Conservation (phyloP, 2,113 vertebrate genomes). For the Mesembrinibis cayennensis region DNA sequence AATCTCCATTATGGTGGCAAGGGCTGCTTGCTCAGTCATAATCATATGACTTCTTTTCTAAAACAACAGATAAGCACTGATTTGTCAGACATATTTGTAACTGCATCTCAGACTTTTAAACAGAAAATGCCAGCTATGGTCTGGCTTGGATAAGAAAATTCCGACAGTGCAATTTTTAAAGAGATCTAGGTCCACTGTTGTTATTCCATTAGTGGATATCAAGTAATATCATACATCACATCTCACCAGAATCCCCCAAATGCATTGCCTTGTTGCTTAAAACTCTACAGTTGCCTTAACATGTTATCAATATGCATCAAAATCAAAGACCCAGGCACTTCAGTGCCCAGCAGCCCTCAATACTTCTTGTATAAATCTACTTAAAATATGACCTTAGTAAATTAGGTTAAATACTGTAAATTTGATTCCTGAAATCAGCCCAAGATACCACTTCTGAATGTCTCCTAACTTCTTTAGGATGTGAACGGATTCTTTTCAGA, state of each 20-base stretch:
- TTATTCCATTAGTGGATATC: not conserved
- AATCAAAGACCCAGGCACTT: not conserved
- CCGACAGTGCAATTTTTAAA: not conserved
- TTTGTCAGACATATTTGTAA: not conserved
- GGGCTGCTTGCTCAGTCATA: not conserved
- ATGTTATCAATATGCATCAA: not conserved
- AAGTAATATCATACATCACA: not conserved
- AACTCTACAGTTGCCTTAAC: not conserved
- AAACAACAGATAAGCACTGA: not conserved
- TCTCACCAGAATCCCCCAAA: not conserved
- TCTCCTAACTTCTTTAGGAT: not conserved
- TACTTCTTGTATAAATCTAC: not conserved
- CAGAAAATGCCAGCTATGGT: not conserved
- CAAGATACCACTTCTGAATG: not conserved
- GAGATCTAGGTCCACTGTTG: not conserved
- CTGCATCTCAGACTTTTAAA: not conserved
- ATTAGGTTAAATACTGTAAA: not conserved
- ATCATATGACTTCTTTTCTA: not conserved
- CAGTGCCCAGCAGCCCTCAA: not conserved
- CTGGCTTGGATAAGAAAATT: not conserved
- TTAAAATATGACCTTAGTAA: not conserved
- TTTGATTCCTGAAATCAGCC: not conserved
- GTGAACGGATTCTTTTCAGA: not conserved
- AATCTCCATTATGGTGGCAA: not conserved
- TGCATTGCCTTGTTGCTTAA: not conserved